A percentile compares a stretch with the other conserved stretches of the same genome.
These are phyloP conservation scores for Luidia sarsii DNA, from an alignment of 53 echinoderm and acorn worm species.

Conservation along the genomic window DNA sequence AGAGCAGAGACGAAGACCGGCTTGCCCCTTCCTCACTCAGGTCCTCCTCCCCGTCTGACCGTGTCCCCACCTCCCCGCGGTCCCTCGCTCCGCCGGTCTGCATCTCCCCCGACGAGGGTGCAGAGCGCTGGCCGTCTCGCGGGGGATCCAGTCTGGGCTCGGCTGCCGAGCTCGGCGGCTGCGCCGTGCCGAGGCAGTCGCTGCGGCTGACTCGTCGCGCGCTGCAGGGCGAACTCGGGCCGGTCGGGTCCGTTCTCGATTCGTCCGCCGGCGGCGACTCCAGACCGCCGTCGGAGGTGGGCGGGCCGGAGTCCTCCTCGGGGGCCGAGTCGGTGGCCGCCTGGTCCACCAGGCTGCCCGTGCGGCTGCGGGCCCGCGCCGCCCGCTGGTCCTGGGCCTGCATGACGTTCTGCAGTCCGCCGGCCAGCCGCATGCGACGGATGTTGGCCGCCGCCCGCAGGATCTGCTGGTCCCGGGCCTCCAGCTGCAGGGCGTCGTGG, in stretches of 20 bases:
- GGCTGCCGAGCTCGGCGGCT: too few species aligned
- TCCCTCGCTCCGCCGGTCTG: too few species aligned
- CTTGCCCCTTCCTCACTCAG: slow-evolving; percentile 7
- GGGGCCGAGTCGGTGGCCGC: slow-evolving; percentile 1
- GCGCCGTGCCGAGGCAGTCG: too few species aligned
- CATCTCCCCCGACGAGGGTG: too few species aligned
- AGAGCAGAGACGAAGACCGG: slow-evolving; percentile 24
- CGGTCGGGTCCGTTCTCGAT: too few species aligned
- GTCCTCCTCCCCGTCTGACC: not conserved
- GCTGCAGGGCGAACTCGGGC: too few species aligned
- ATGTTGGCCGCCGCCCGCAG: slow-evolving; percentile 87
- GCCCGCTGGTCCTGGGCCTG: slow-evolving; percentile 47
- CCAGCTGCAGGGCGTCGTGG: slow-evolving; percentile 69
- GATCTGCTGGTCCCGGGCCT: slow-evolving; percentile 65
- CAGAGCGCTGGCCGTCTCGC: too few species aligned
- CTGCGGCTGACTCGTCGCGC: too few species aligned
- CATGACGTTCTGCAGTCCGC: slow-evolving; percentile 76
- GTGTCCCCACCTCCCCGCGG: too few species aligned
- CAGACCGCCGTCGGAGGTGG: not conserved
- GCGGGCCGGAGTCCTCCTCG: not conserved
- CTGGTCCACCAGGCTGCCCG: slow-evolving; percentile 17
- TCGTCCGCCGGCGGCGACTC: slow-evolving; percentile 12
- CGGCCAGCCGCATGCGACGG: slow-evolving; percentile 78
- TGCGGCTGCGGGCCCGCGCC: slow-evolving; percentile 39
- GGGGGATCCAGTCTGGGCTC: too few species aligned